Base-by-base conservation (phyloP, 2,888 invertebrate genomes). In the Anorthoa munda region DNA sequence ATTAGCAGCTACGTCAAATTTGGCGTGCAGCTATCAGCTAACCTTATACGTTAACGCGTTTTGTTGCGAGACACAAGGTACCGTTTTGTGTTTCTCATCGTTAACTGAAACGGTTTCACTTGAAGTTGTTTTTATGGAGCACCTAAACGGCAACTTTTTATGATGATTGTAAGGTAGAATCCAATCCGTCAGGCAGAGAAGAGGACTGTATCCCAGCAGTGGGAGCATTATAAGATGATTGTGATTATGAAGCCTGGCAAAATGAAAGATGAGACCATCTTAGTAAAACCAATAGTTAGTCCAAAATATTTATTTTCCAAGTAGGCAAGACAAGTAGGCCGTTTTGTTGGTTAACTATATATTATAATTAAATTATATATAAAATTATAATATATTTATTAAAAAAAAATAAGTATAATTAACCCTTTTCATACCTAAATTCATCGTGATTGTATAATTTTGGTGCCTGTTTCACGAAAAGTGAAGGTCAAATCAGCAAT, bases 1-100 rank as follows among this genome's bases (percentile, higher is more conserved):
- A 80, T 86, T 84, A 83, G 72, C 68, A 80, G 74, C 71, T 65
- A 72, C 61, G 77, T 81, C 80, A 83, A 86, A 86, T 86, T 84
- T 83, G 75, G 71, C 81, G 69, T 56, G 61, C 55, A 66, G 55
- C 79, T 77, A 79, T 69, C 77, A 65, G 58, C 51, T 65, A 74
- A 71, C 70, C 61, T 71, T 12, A 53, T 53, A 53, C 53, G 53
- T 53, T 71, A 72, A 72, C 51, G 55, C 26, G 74, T 69, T 70
- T 64, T 64, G 60, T 68, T 71, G 50, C 26, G 39, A 59, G 39
- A 61, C 31, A 39, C 53, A 13, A 55, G 23, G 39, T 15, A 23
- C 48, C 45, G 23, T 67, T 59, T 72, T 55, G 21, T 59, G 11
- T 70, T 67, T 18, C 48, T 31, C 55, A 45, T 65, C 61, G 59